A percentile compares a stretch with the other conserved stretches of the same genome.
Evolutionary conservation across 35 echinoderm and acorn worm species (phyloP).

Genomic region (Apostichopus californicus): DNA sequence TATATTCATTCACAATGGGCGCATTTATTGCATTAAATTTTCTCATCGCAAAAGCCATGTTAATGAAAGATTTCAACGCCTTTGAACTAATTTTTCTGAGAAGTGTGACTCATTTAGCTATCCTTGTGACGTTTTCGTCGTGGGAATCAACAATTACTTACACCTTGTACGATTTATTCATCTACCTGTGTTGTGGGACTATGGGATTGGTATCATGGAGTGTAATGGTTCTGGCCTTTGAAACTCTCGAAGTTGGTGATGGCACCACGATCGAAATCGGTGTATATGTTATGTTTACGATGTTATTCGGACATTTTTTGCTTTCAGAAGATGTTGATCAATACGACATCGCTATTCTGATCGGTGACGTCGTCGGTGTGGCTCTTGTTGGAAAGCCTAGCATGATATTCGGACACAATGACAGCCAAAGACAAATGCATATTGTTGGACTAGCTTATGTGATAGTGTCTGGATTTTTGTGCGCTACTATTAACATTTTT

Average conservation of each 20-base stretch:
- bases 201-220: neutral
- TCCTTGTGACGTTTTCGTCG: neutral
- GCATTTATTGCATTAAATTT: neutral
- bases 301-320: neutral
- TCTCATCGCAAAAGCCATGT: neutral
- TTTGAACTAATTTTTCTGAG: neutral
- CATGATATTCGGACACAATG: neutral
- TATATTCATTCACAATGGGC: neutral
- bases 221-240: neutral
- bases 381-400: neutral
- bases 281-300: neutral
- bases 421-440: neutral
- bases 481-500: neutral
- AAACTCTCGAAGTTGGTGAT: neutral
- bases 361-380: neutral
- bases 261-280: neutral
- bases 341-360: neutral
- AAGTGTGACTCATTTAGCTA: neutral
- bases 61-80: neutral
- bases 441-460: neutral
- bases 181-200: neutral
- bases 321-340: neutral
- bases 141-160: neutral
- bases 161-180: neutral
- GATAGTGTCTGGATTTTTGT: neutral